Base-by-base conservation (phyloP, 2,888 invertebrate genomes). In the Drosophila paracracens region DNA sequence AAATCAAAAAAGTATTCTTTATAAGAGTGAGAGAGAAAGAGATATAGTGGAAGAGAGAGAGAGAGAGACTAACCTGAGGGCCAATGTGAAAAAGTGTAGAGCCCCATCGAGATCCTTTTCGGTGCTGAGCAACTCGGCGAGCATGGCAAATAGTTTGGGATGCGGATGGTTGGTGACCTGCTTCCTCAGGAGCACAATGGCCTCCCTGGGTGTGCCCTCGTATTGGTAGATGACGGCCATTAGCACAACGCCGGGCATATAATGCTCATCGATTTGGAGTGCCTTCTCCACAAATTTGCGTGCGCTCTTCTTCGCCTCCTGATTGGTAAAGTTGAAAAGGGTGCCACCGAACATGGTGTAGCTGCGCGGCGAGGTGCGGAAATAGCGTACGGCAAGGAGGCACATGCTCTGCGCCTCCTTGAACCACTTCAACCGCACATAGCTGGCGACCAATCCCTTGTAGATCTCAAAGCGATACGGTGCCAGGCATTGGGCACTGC, bases 371-470 rank as follows among this genome's bases (percentile, higher is more conserved):
- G 95, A 96, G 73, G 96, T 95, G 31, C 96, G 96, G 57, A 97
- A 94, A 74, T 95, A 95, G 84, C 96, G 96, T 65, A 96, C 95
- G 57, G 96, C 96, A 91, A 95, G 95, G 25, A 95, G 95, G 1
- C 97, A 96, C 89, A 96, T 95, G 16, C 95, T 94, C 16, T 96
- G 94, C 0, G 97, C 97, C 89, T 97, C 97, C 86, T 96, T 94
- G 35, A 95, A 93, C 63, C 96, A 94, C 79, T 95, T 95, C 91
- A 95, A 94, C 2, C 95, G 95, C 48, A 96, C 93, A 87, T 96
- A 96, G 91, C 96, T 95, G 79, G 96, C 96, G 3, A 96, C 95
- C 35, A 97, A 92, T n/a, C 96, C 96, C 92, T 96, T 95, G 91
- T 97, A 96, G 1, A 96, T 95, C 91, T 97, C 97, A 91, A 93